Conservation (phyloP, 2,113 vertebrate genomes). For the Arenaria interpres region DNA sequence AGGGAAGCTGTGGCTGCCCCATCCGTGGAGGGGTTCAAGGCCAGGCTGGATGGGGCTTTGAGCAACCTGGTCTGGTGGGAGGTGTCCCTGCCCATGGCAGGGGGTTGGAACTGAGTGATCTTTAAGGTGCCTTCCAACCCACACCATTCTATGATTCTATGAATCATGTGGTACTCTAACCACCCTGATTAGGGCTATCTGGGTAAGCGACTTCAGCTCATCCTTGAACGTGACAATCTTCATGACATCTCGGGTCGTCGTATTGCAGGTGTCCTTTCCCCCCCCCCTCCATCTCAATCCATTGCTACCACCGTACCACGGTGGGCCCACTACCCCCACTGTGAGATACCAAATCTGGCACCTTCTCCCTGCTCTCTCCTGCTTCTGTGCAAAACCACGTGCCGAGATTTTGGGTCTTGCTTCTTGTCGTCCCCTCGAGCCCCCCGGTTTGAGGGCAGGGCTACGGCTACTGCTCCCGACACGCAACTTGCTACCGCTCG, state of each 20-base stretch:
- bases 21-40: too few species aligned
- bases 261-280: too few species aligned
- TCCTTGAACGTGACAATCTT: not conserved
- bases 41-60: too few species aligned
- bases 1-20: too few species aligned
- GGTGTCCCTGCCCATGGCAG: too few species aligned
- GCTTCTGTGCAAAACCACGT: fast-evolving
- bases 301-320: not conserved
- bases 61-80: too few species aligned
- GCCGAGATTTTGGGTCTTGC: not conserved
- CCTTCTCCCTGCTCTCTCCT: not conserved
- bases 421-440: fast-evolving
- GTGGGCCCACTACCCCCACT: not conserved
- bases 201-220: not conserved
- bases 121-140: too few species aligned
- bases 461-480: fast-evolving
- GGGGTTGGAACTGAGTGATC: too few species aligned
- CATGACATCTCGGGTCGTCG: not conserved
- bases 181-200: not conserved
- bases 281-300: not conserved
- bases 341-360: not conserved
- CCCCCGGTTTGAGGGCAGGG: not conserved
- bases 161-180: not conserved
- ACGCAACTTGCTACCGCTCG: not conserved
- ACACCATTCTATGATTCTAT: too few species aligned